Evolutionary conservation across 2,888 invertebrate species (phyloP).

Genomic region (Idaea aversata): DNA sequence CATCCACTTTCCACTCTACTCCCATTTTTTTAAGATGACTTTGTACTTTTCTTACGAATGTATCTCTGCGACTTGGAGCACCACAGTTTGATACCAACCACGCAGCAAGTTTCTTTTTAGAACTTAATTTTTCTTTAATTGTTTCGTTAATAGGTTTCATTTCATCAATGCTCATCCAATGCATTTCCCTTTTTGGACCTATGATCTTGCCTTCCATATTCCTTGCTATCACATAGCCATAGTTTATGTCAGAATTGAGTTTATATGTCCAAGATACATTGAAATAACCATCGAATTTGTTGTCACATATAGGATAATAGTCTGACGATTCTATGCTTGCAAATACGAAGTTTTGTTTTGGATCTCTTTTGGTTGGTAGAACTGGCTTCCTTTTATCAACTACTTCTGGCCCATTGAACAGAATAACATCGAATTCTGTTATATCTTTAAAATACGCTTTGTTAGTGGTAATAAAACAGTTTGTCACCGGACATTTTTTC

Average conservation of each 20-base stretch:
- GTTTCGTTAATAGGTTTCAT: conserved; percentile 35
- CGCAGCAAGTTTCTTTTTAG: conserved; percentile 20
- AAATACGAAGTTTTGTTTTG: conserved; percentile 51
- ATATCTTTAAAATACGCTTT: conserved; percentile 35
- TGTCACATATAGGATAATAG: conserved; percentile 43
- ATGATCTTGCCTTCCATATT: conserved; percentile 36
- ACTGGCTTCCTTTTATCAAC: conserved; percentile 4
- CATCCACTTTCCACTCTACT: conserved; percentile 36
- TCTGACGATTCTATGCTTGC: conserved; percentile 49
- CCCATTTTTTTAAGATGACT: conserved; percentile 31
- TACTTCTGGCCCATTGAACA: conserved; percentile 51
- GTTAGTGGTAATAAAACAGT: conserved; percentile 53
- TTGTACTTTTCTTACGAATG: conserved; percentile 31
- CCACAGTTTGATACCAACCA: conserved; percentile 60
- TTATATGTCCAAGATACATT: conserved; percentile 59
- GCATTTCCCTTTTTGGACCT: conserved; percentile 40
- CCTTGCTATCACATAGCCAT: conserved; percentile 47
- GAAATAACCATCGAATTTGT: conserved; percentile 36
- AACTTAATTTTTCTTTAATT: conserved; percentile 16
- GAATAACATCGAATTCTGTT: conserved; percentile 47
- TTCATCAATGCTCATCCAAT: conserved; percentile 37
- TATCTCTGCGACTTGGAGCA: conserved; percentile 38
- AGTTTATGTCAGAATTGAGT: conserved; percentile 44
- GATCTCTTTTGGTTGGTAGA: conserved; percentile 39
- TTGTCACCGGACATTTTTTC: conserved; percentile 45